Base-by-base conservation (phyloP, 2,113 vertebrate genomes). In the Thamnophis sirtalis region DNA sequence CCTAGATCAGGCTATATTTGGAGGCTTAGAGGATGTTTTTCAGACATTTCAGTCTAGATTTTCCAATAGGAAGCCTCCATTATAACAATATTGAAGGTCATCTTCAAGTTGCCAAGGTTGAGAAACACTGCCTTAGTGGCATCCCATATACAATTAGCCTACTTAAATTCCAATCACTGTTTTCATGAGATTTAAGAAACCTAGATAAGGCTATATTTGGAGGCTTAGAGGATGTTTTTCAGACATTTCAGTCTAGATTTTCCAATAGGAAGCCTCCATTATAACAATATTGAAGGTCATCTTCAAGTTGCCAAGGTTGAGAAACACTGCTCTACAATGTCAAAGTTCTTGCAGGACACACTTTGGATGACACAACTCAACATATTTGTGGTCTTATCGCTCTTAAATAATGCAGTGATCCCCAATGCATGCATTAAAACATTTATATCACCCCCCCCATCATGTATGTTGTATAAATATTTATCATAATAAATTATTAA, bases 401-500 rank as follows among this genome's bases (percentile, higher is more conserved):
- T 96, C 58, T 92, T 96, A 95, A 96, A 97, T 96, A 95, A 97
- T 96, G 85, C 94, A 97, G 94, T 89, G 90, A 93, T 93, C 89
- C 93, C 90, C 91, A 92, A 60, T 68, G 95, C 92, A 88, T 96
- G 94, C 92, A 96, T 95, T 96, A 95, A 96, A 97, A 96, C 95
- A 95, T 96, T 96, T 95, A 96, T 96, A 96, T 91, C 87, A 84
- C 94, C 43, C 94, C 94, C 33, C 95, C 93, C 94, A 94, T 92
- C 95, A 93, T 96, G 95, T 95, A 96, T 96, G 95, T 96, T 96
- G 94, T 95, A 97, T 96, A 96, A 96, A 97, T 97, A 97, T 97
- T 96, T 96, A 96, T 97, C 96, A 96, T 90, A 26, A 95, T 96
- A 94, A 96, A 97, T 96, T 97, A 96, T 97, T 97, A 94, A 97